These are phyloP conservation scores for Mechanitis messenoides DNA, from an alignment of 2,888 invertebrate species.

Conservation along the genomic window DNA sequence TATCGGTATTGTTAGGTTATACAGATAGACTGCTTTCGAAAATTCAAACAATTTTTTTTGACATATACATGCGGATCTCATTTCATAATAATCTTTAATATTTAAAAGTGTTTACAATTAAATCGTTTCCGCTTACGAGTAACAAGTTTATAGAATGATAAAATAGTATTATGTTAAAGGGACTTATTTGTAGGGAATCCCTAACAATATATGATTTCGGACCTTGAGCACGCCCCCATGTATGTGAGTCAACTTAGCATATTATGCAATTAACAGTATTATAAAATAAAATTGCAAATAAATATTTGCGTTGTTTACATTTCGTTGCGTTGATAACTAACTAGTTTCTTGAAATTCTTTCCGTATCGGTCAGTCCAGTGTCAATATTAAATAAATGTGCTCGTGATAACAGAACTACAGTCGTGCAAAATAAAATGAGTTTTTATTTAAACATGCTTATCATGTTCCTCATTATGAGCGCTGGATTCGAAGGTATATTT, in stretches of 20 bases:
- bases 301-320: not conserved
- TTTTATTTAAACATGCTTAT: constrained; percentile 14
- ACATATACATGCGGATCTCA: too few species aligned
- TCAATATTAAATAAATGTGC: constrained; percentile 12
- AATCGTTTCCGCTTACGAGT: too few species aligned
- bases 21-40: too few species aligned
- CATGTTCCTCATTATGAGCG: constrained; percentile 12
- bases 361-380: constrained; percentile 12
- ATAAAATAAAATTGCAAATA: constrained; percentile 1
- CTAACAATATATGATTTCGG: not conserved
- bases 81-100: too few species aligned
- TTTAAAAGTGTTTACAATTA: too few species aligned
- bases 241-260: not conserved
- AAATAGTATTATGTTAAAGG: too few species aligned
- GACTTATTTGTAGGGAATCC: too few species aligned
- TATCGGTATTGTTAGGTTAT: too few species aligned
- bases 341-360: constrained; percentile 5
- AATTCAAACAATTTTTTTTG: too few species aligned
- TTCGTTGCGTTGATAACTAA: constrained; percentile 1
- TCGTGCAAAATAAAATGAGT: constrained; percentile 16
- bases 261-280: constrained; percentile 2
- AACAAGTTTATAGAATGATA: too few species aligned
- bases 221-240: not conserved
- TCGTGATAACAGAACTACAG: constrained; percentile 4
- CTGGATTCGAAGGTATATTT: constrained; percentile 19